Conservation (phyloP, 2,113 vertebrate genomes). For the Rallus limicola region DNA sequence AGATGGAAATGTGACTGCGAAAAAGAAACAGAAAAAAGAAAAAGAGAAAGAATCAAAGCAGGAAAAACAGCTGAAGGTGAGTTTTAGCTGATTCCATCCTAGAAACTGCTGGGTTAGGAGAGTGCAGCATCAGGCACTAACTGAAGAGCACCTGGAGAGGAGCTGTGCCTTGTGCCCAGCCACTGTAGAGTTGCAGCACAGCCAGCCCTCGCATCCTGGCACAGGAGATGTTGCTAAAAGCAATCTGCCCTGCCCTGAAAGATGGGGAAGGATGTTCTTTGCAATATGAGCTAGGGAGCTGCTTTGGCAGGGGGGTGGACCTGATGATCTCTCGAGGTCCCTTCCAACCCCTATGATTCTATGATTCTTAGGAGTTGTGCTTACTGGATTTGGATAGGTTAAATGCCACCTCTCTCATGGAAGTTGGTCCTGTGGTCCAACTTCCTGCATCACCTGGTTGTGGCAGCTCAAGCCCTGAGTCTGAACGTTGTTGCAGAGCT, state of each 20-base stretch:
- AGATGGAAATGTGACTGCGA: slow-evolving; percentile 79
- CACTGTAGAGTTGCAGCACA: background rate
- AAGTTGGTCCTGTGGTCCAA: background rate
- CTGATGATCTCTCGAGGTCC: no score
- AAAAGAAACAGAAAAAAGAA: slow-evolving; percentile 90
- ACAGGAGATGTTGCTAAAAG: background rate
- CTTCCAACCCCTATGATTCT: no score
- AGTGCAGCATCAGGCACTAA: background rate
- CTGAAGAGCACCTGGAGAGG: background rate
- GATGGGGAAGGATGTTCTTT: no score
- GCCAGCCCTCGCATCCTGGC: fast-evolving
- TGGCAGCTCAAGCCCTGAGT: background rate
- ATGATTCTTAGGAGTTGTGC: background rate
- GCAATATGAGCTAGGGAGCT: no score
- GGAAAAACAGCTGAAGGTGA: slow-evolving; percentile 82
- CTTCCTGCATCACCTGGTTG: background rate
- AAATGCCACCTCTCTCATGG: background rate
- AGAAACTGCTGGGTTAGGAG: background rate
- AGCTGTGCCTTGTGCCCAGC: background rate
- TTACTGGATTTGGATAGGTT: slow-evolving; percentile 16
- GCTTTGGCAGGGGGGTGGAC: no score
- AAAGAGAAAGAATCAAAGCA: slow-evolving; percentile 86
- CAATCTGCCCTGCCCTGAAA: background rate
- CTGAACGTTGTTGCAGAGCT: fast-evolving
- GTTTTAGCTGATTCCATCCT: slow-evolving; percentile 2